Percentiles rank a stretch among this genome's conserved stretches.
Conservation (phyloP, 2,888 invertebrate genomes). For the Chaitophorus viminalis region DNA sequence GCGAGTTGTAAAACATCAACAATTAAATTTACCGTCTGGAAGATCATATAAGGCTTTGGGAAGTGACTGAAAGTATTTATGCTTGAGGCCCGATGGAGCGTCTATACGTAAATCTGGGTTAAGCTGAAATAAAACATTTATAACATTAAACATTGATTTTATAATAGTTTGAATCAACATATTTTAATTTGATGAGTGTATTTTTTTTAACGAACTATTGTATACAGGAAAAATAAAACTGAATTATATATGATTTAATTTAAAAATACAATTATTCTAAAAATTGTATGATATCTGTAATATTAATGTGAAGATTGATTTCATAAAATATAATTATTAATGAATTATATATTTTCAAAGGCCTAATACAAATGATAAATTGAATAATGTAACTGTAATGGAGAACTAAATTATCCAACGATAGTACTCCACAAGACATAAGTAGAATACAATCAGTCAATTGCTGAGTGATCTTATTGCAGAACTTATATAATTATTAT, state of each 20-base stretch:
- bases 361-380: too few species aligned
- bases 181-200: neutral
- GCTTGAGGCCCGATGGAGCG: slow-evolving; percentile 86
- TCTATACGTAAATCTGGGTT: slow-evolving; percentile 88
- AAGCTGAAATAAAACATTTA: slow-evolving; percentile 70
- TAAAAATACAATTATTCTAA: neutral
- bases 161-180: neutral
- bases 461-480: neutral
- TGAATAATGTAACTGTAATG: too few species aligned
- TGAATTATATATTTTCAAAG: too few species aligned
- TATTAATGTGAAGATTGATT: too few species aligned
- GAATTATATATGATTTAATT: too few species aligned
- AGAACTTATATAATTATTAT: neutral
- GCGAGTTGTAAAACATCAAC: neutral
- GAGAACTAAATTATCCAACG: too few species aligned
- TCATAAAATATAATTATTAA: too few species aligned
- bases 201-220: too few species aligned
- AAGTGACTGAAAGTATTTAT: slow-evolving; percentile 90
- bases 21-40: slow-evolving; percentile 82
- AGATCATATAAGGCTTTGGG: slow-evolving; percentile 90
- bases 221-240: too few species aligned
- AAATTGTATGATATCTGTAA: too few species aligned
- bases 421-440: too few species aligned
- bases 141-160: neutral
- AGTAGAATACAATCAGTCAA: too few species aligned